A percentile compares a stretch with the other conserved stretches of the same genome.
Conservation (phyloP, 2,888 invertebrate genomes). For the Lumbricus terrestris region DNA sequence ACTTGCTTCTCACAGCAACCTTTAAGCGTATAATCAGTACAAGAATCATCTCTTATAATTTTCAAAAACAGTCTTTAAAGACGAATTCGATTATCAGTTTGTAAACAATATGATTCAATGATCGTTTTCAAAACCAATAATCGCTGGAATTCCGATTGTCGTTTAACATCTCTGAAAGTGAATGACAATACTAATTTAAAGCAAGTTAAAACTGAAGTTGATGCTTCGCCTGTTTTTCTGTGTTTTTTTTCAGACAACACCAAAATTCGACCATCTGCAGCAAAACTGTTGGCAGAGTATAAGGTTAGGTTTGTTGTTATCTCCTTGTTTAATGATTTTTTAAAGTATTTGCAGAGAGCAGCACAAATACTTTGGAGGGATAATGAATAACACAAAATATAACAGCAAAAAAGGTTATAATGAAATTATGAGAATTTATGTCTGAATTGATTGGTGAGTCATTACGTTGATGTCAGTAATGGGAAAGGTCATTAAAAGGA, state of each 20-base stretch:
- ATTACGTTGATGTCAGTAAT: not conserved
- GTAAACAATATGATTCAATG: too few relatives aligned
- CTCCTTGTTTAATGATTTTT: not conserved
- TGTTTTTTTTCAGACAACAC: conserved; percentile 30
- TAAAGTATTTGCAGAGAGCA: not conserved
- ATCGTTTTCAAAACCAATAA: too few relatives aligned
- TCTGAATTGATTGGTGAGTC: not conserved
- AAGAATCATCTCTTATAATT: too few relatives aligned
- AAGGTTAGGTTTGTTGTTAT: conserved; percentile 64
- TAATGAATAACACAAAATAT: not conserved
- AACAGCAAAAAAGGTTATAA: not conserved
- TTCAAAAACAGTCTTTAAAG: too few relatives aligned
- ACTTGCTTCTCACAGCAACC: too few relatives aligned
- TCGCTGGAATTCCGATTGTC: too few relatives aligned
- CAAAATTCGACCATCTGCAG: conserved; percentile 49
- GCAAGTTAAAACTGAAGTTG: not conserved
- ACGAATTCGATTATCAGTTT: too few relatives aligned
- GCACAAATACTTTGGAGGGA: not conserved
- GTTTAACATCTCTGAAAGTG: too few relatives aligned
- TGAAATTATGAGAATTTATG: not conserved
- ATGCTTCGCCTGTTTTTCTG: not conserved
- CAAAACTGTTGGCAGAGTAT: conserved; percentile 66
- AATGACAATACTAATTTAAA: not conserved
- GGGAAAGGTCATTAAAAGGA: too few relatives aligned
- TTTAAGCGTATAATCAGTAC: too few relatives aligned